phyloP scores from a whole-genome alignment of 2,113 vertebrate genomes.

The Elgaria multicarinata region DNA sequence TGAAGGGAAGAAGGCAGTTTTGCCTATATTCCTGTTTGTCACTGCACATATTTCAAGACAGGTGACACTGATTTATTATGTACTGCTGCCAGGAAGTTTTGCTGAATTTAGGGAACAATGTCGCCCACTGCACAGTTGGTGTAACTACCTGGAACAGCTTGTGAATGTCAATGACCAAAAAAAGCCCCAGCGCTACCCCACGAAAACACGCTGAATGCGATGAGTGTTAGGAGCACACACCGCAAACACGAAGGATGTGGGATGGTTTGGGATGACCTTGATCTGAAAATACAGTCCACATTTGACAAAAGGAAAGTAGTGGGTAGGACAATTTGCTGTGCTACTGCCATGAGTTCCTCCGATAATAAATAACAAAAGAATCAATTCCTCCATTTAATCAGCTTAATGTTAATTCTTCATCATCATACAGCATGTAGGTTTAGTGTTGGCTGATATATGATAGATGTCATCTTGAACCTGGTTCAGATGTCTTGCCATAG shows the following conservation, averaged over 20 bases:
- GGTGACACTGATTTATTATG: conserved; percentile 58
- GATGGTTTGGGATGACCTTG: neutral
- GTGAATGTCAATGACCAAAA: conserved; percentile 10
- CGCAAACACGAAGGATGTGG: neutral
- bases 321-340: neutral
- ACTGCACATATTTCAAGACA: conserved; percentile 39
- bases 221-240: neutral
- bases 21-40: conserved; percentile 47
- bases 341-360: neutral
- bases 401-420: neutral
- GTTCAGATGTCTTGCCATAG: neutral
- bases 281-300: neutral
- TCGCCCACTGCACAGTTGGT: conserved; percentile 24
- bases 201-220: neutral
- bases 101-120: conserved; percentile 19
- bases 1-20: conserved; percentile 16
- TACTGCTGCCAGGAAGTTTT: conserved; percentile 35
- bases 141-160: conserved; percentile 13
- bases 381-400: neutral
- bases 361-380: neutral
- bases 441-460: neutral
- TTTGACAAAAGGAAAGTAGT: neutral
- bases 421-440: neutral
- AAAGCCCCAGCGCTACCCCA: neutral
- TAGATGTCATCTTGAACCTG: neutral